Evolutionary conservation across 2,888 invertebrate genomes (phyloP).

Genomic region (Carabus problematicus): DNA sequence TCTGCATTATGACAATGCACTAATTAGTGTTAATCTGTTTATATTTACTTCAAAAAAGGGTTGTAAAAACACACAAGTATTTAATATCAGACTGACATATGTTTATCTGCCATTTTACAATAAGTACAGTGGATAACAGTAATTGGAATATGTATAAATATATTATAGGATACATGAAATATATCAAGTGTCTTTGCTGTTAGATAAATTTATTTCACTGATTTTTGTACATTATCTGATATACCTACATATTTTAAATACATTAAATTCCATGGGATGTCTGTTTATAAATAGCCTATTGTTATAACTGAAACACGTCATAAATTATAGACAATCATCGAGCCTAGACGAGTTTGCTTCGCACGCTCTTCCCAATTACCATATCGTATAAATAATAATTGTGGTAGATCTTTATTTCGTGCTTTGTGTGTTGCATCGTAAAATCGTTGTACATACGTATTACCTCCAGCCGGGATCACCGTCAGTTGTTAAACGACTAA

Average conservation of each 20-base stretch:
- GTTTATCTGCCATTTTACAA: too few species aligned
- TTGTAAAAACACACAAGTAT: too few species aligned
- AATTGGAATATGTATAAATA: constrained; percentile 8
- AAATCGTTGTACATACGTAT: constrained; percentile 44
- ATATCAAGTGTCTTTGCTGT: constrained; percentile 20
- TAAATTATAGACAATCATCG: not conserved
- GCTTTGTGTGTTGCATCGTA: constrained; percentile 4
- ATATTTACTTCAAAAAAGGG: too few species aligned
- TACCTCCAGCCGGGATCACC: constrained; percentile 45
- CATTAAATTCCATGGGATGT: constrained; percentile 31
- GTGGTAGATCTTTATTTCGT: constrained; percentile 2
- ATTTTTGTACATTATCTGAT: constrained; percentile 39
- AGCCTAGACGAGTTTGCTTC: constrained; percentile 19
- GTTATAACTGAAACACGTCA: constrained; percentile 17
- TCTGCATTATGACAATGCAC: too few species aligned
- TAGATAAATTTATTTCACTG: constrained; percentile 37
- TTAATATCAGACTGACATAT: too few species aligned
- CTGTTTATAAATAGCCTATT: constrained; percentile 35
- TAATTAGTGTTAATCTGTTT: too few species aligned
- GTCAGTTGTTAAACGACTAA: not conserved
- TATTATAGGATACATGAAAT: constrained; percentile 10
- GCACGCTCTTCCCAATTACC: constrained; percentile 9
- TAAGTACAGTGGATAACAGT: not conserved
- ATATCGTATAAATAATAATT: constrained; percentile 20
- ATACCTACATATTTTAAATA: constrained; percentile 36